A percentile compares a stretch with the other conserved stretches of the same genome.
These are phyloP conservation scores for Kryphioiulus occultus DNA, from an alignment of 2,888 invertebrate genomes.

Conservation along the genomic window DNA sequence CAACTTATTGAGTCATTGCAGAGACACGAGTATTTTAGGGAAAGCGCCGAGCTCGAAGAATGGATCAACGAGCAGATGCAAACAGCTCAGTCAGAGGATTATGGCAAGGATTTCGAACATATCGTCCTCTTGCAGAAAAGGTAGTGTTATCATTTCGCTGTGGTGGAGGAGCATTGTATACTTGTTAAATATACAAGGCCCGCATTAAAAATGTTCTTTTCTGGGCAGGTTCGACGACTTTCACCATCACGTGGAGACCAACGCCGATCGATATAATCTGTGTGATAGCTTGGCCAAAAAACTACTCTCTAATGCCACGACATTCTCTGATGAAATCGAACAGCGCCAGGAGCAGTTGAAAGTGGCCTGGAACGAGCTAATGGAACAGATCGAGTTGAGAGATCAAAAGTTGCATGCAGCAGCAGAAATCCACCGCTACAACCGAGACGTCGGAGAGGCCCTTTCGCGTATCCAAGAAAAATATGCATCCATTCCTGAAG, in stretches of 20 bases:
- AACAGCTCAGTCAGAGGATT: slow-evolving; percentile 89
- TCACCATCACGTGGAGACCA: slow-evolving; percentile 87
- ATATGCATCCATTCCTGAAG: slow-evolving; percentile 80
- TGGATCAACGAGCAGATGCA: slow-evolving; percentile 93
- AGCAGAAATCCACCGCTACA: slow-evolving; percentile 96
- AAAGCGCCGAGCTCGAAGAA: slow-evolving; percentile 86
- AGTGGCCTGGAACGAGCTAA: slow-evolving; percentile 79
- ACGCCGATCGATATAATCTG: slow-evolving; percentile 87
- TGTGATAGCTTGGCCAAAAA: slow-evolving; percentile 91
- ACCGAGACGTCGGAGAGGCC: slow-evolving; percentile 92
- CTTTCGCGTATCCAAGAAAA: slow-evolving; percentile 87
- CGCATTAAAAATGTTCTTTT: not conserved
- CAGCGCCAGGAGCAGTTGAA: slow-evolving; percentile 81
- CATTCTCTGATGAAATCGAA: slow-evolving; percentile 84
- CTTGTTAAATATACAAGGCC: too few relatives aligned
- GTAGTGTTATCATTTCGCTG: not conserved
- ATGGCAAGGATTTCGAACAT: slow-evolving; percentile 93
- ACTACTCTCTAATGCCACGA: slow-evolving; percentile 82
- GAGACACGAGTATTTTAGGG: slow-evolving; percentile 88
- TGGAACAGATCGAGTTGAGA: slow-evolving; percentile 84
- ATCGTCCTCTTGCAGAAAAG: slow-evolving; percentile 68
- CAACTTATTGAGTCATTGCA: slow-evolving; percentile 90
- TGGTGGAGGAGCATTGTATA: not conserved
- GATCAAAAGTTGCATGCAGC: slow-evolving; percentile 90
- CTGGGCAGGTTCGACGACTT: slow-evolving; percentile 85